Conservation (phyloP, 2,113 vertebrate genomes). For the Felis catus region F.catus_Fca126_mat1.0 CM031424.1:20218501-20219000, state of each 20-base stretch:
- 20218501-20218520: not conserved
- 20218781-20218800: not conserved
- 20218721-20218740: not conserved
- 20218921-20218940: no score
- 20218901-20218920: no score
- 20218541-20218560: not conserved
- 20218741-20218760: not conserved
- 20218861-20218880: no score
- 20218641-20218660: not conserved
- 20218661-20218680: slow-evolving; percentile 2
- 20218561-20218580: not conserved
- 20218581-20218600: not conserved
- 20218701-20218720: not conserved
- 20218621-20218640: not conserved
- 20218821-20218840: not conserved
- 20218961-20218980: no score
- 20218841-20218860: no score
- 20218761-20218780: not conserved
- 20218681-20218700: not conserved
- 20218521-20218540: not conserved
- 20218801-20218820: not conserved
- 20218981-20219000: no score
- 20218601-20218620: not conserved
- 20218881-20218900: no score
- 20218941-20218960: no score